These are phyloP conservation scores for Callionymus lyra DNA, from an alignment of 2,113 vertebrate species.

Conservation along the genomic window DNA sequence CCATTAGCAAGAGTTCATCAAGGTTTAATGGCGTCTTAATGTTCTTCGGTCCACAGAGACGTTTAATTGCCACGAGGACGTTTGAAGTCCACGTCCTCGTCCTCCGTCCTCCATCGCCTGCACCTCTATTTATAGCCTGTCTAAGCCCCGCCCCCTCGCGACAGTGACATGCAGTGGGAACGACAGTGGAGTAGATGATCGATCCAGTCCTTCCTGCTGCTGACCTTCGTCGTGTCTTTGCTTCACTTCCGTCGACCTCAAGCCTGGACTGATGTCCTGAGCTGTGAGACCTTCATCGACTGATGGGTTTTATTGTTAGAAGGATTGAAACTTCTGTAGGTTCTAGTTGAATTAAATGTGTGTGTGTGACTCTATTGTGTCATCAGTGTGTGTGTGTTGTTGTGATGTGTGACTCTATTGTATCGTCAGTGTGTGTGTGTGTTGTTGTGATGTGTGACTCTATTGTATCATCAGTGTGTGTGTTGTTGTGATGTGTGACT, in stretches of 20 bases:
- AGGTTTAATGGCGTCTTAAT: slow-evolving; percentile 37
- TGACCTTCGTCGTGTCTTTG: slow-evolving; percentile 44
- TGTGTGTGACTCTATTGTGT: too few relatives aligned
- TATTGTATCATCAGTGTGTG: too few relatives aligned
- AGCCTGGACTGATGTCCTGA: slow-evolving; percentile 3
- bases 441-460: too few relatives aligned
- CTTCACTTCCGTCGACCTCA: slow-evolving; percentile 4
- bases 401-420: too few relatives aligned
- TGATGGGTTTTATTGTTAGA: neutral
- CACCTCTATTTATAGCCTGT: slow-evolving; percentile 53
- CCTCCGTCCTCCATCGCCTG: slow-evolving; percentile 31
- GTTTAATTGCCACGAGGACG: slow-evolving; percentile 25
- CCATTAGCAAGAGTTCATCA: slow-evolving; percentile 29
- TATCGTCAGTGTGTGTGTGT: too few relatives aligned
- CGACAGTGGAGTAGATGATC: slow-evolving; percentile 42
- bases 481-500: too few relatives aligned
- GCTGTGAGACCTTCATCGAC: slow-evolving; percentile 8
- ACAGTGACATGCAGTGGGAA: slow-evolving; percentile 26
- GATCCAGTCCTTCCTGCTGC: slow-evolving; percentile 16
- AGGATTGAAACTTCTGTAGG: neutral
- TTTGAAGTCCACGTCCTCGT: slow-evolving; percentile 19
- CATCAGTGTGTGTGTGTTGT: too few relatives aligned
- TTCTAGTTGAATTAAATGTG: too few relatives aligned
- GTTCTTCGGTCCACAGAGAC: slow-evolving; percentile 20
- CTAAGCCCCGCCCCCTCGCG: slow-evolving; percentile 27